These are phyloP conservation scores for Isaurus tuberculatus DNA, from an alignment of 92 coral and sea anemone species.

Conservation along the genomic window DNA sequence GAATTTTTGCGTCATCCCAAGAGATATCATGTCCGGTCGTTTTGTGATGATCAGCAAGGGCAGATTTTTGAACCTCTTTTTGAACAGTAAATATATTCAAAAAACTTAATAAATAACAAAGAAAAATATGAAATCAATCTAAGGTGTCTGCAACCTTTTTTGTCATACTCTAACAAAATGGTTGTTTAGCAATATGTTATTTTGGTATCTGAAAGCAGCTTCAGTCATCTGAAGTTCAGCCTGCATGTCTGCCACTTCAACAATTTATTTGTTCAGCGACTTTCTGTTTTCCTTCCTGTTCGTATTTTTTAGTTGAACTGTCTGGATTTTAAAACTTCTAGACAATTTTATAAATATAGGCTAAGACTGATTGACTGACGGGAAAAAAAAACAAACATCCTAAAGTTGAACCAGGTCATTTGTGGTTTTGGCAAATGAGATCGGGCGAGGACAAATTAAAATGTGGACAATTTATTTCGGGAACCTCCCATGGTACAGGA, in stretches of 20 bases:
- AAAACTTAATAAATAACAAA: too few relatives aligned
- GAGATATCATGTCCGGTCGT: too few relatives aligned
- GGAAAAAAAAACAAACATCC: background rate
- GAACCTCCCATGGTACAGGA: background rate
- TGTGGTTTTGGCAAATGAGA: slow-evolving; percentile 31
- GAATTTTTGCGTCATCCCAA: too few relatives aligned
- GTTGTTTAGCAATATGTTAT: too few relatives aligned
- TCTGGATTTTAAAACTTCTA: background rate
- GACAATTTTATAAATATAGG: background rate
- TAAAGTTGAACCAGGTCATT: background rate
- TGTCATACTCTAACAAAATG: too few relatives aligned
- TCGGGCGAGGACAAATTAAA: background rate
- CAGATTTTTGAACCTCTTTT: too few relatives aligned
- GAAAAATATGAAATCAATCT: too few relatives aligned
- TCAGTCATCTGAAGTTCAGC: background rate
- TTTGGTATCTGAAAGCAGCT: slow-evolving; percentile 9
- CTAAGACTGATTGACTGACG: background rate
- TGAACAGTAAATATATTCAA: too few relatives aligned
- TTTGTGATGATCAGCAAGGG: too few relatives aligned
- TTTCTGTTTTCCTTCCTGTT: background rate
- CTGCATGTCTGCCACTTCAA: background rate
- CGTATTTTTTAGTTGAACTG: background rate
- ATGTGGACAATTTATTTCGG: background rate
- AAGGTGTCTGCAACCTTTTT: too few relatives aligned
- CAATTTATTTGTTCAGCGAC: background rate